Evolutionary conservation across 2,888 invertebrate species (phyloP).

Genomic region (Dryococelus australis): DNA sequence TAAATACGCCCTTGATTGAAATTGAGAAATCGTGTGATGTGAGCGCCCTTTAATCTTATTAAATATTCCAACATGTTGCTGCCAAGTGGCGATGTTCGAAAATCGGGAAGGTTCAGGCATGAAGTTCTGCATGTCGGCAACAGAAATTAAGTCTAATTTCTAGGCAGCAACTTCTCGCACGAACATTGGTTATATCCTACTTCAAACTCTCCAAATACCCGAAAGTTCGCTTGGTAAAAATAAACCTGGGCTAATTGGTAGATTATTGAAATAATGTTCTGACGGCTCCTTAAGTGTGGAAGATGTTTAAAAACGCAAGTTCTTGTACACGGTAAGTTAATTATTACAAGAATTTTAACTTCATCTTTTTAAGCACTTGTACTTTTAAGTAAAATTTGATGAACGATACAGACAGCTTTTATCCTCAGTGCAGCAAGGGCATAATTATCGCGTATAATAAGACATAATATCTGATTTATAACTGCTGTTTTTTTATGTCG

Average conservation of each 20-base stretch:
- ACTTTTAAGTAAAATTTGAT: neutral
- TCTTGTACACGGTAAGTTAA: neutral
- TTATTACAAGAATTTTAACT: neutral
- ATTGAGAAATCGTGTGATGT: too few species aligned
- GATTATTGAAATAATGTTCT: neutral
- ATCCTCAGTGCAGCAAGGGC: neutral
- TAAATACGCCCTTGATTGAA: too few species aligned
- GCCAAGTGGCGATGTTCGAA: neutral
- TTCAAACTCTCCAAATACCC: neutral
- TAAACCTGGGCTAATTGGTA: neutral
- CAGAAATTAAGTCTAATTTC: neutral
- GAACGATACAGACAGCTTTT: neutral
- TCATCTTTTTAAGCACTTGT: neutral
- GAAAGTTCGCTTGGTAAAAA: neutral
- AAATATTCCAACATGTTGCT: too few species aligned
- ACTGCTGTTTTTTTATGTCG: too few species aligned
- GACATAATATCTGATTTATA: too few species aligned
- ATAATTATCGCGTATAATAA: too few species aligned
- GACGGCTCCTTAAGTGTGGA: neutral
- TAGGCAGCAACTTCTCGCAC: neutral
- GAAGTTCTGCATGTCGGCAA: neutral
- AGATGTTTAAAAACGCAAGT: neutral
- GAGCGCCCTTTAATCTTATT: too few species aligned
- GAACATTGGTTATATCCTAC: neutral
- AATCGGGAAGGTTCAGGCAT: neutral